phyloP scores from a whole-genome alignment of 2,113 vertebrate genomes.

The Nannospalax galili region DNA sequence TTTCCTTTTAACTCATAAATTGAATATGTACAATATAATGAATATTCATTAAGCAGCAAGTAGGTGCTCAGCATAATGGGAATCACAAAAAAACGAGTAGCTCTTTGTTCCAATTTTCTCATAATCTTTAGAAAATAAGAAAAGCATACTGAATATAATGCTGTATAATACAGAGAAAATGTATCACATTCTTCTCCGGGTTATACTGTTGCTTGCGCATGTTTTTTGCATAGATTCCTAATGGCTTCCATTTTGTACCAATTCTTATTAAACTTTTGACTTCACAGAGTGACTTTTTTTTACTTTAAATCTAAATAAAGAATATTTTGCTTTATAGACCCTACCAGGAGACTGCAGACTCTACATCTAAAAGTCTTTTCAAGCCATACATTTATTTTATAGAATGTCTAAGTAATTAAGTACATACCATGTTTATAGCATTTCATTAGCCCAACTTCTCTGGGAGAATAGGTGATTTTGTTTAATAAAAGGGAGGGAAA shows the following conservation, averaged over 20 bases:
- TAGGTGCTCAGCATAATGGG: neutral
- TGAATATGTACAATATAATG: neutral
- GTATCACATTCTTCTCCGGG: neutral
- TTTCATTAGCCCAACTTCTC: neutral
- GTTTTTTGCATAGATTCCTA: neutral
- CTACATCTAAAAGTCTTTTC: constrained; percentile 27
- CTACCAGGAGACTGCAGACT: neutral
- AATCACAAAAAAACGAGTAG: neutral
- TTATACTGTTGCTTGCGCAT: neutral
- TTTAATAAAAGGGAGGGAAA: neutral
- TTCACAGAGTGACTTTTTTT: constrained; percentile 12
- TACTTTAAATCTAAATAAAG: neutral
- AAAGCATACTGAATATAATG: neutral
- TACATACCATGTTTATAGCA: neutral
- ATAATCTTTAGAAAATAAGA: neutral
- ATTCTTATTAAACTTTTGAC: neutral
- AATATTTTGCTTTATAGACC: neutral
- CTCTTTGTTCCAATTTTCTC: constrained; percentile 25
- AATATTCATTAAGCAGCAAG: constrained; percentile 20
- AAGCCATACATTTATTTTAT: constrained; percentile 5
- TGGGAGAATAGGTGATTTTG: neutral
- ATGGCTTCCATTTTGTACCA: neutral
- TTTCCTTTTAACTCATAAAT: constrained; percentile 15
- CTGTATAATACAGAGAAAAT: neutral
- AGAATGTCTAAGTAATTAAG: neutral